Conservation (phyloP, 2,888 invertebrate species). For the Cheilosia soror region DNA sequence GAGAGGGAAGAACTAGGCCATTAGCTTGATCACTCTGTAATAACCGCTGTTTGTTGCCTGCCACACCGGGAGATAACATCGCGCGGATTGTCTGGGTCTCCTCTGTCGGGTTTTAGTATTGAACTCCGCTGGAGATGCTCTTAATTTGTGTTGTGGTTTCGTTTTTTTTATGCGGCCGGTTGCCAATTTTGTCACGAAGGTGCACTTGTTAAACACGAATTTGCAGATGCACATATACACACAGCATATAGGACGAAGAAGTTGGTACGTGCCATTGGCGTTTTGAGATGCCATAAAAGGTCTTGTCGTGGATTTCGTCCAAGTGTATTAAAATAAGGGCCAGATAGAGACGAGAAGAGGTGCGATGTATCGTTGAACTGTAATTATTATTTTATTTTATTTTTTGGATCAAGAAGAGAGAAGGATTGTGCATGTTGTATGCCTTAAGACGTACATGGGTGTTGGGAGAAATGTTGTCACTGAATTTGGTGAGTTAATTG, state of each 20-base stretch:
- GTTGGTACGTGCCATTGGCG: conserved; percentile 69
- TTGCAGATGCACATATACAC: conserved; percentile 38
- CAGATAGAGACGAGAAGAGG: background rate
- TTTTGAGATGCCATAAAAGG: conserved; percentile 62
- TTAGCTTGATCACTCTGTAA: conserved; percentile 68
- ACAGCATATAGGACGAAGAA: background rate
- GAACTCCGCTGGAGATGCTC: conserved; percentile 66
- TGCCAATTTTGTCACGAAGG: conserved; percentile 71
- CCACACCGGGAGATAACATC: conserved; percentile 62
- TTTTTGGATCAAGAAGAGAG: background rate
- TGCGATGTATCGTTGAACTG: conserved; percentile 31
- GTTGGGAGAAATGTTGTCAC: conserved; percentile 58
- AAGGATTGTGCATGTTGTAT: background rate
- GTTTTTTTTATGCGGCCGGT: conserved; percentile 30
- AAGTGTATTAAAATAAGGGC: conserved; percentile 53
- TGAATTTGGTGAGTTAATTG: conserved; percentile 64
- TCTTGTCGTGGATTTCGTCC: conserved; percentile 64
- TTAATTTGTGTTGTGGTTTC: conserved; percentile 69
- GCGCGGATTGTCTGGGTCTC: conserved; percentile 22
- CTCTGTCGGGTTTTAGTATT: conserved; percentile 30
- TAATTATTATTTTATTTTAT: conserved; percentile 16
- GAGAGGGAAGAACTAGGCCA: conserved; percentile 63
- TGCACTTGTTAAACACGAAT: conserved; percentile 74
- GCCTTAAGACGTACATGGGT: conserved; percentile 56
- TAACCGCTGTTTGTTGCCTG: conserved; percentile 58